Evolutionary conservation across 2,888 invertebrate species (phyloP).

Genomic region (Crematogaster levior): DNA sequence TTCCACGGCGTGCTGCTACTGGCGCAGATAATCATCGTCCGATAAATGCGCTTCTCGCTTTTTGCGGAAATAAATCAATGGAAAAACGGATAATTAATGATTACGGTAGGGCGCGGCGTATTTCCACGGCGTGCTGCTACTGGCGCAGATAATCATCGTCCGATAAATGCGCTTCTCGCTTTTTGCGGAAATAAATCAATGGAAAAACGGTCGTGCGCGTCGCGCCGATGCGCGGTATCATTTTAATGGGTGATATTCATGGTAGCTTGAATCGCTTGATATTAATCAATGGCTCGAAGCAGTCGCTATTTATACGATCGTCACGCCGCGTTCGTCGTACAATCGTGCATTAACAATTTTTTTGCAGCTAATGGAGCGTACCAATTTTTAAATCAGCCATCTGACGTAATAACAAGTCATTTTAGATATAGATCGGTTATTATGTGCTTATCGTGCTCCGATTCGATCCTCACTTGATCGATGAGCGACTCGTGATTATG

Average conservation of each 20-base stretch:
- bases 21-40: slow-evolving; percentile 58
- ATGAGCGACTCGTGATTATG: neutral
- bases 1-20: slow-evolving; percentile 13
- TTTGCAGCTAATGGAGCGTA: slow-evolving; percentile 28
- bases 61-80: slow-evolving; percentile 68
- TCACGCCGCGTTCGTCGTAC: slow-evolving; percentile 18
- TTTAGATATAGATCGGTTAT: slow-evolving; percentile 37
- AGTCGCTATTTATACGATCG: slow-evolving; percentile 56
- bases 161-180: slow-evolving; percentile 54
- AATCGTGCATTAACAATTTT: slow-evolving; percentile 36
- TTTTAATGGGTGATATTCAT: slow-evolving; percentile 54
- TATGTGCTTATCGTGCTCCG: slow-evolving; percentile 25
- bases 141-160: slow-evolving; percentile 57
- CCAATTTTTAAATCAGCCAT: slow-evolving; percentile 32
- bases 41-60: slow-evolving; percentile 56
- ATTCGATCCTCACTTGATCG: slow-evolving; percentile 19
- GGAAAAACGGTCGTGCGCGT: slow-evolving; percentile 29
- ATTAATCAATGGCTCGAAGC: slow-evolving; percentile 64
- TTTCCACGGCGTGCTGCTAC: slow-evolving; percentile 16
- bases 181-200: slow-evolving; percentile 68
- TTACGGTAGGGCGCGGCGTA: slow-evolving; percentile 49
- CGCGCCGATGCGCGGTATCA: slow-evolving; percentile 31
- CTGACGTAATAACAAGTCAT: slow-evolving; percentile 37
- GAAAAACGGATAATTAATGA: slow-evolving; percentile 57
- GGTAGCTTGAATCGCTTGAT: slow-evolving; percentile 60